Evolutionary conservation across 1,140 invertebrate species (phyloP), one percentile per base, ranked within the genome.

Genomic region (Drosophila hydei): DNA sequence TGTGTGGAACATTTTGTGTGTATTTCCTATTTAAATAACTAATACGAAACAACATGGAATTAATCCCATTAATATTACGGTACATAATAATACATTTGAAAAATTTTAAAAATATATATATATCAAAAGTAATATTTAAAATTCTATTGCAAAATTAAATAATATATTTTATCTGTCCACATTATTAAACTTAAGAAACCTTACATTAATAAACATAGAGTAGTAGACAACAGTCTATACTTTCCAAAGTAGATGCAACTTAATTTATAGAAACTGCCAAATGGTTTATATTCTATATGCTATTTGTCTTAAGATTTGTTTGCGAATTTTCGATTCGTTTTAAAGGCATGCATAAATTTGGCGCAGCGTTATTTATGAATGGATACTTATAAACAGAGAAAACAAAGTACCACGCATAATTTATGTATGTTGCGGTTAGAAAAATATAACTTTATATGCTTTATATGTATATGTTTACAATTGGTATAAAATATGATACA

Each of bases 291-390:
- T 14, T 48, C 9, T 33, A 14, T 27, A 16, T 51, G 1, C 14
- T 4, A 5, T 12, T 54, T n/a, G 3, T 47, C 40, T 5, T 36
- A 12, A 9, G 8, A 4, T 60, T 42, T 11, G 1, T 33, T 55
- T 47, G 38, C n/a, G 7, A 48, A 38, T 11, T 61, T 45, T 45
- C 38, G 14, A 48, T 64, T 67, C 11, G 12, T 43, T 72, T 72
- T 23, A 36, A 52, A 33, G 16, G n/a, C 80, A 84, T 84, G 80
- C 80, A 77, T 52, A 52, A 77, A 70, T 79, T 50, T 70, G 2
- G 14, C 21, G 16, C 38, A 43, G 61, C 68, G 42, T 25, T 38
- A 52, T 59, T 59, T 60, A 72, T 67, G 63, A 45, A 40, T 14
- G 40, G 27, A 59, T 33, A 73, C 56, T 51, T 60, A 42, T 16